Conservation (phyloP, 2,888 invertebrate species). For the Portevinia maculata region DNA sequence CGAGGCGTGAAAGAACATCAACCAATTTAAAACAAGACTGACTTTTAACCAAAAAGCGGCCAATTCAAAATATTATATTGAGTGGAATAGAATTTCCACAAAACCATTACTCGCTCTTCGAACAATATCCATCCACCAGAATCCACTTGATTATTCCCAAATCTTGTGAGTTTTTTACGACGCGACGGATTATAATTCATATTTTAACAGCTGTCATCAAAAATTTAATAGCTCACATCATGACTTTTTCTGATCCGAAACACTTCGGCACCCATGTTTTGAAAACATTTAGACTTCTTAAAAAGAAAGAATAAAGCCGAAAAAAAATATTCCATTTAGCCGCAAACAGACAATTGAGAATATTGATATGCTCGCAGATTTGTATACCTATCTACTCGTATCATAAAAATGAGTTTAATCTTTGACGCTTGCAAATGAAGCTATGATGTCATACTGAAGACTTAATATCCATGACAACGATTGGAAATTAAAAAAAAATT, state of each 20-base stretch:
- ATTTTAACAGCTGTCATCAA: neutral
- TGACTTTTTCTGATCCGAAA: neutral
- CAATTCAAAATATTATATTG: no score
- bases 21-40: no score
- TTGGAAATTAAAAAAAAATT: slow-evolving; percentile 11
- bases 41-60: no score
- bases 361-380: neutral
- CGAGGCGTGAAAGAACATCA: no score
- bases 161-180: neutral
- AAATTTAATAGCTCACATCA: neutral
- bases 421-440: slow-evolving; percentile 15
- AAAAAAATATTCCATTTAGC: neutral
- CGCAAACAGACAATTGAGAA: neutral
- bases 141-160: neutral
- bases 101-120: neutral
- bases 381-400: neutral
- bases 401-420: slow-evolving; percentile 15
- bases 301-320: neutral
- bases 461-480: slow-evolving; percentile 8
- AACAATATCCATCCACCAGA: neutral
- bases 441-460: slow-evolving; percentile 22
- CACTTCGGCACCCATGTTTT: neutral
- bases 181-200: neutral
- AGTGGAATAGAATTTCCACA: no score
- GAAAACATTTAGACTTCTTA: neutral